A percentile compares a stretch with the other conserved stretches of the same genome.
Evolutionary conservation across 2,113 vertebrate genomes (phyloP).

Genomic region (Parus major): DNA sequence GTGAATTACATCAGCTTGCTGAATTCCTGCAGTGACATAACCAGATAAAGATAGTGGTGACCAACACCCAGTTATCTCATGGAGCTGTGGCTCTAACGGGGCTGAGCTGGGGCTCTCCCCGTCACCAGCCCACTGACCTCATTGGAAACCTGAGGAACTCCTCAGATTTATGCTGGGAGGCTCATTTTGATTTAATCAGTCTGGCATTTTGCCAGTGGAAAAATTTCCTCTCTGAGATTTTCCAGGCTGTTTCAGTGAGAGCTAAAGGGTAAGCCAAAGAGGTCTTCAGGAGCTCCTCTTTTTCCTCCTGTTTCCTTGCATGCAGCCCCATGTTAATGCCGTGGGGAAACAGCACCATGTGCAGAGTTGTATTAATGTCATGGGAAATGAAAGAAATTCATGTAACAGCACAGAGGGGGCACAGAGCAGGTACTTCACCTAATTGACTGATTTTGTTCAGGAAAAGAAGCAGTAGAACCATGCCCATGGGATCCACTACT

Average conservation of each 20-base stretch:
- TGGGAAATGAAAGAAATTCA: not conserved
- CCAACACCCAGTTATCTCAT: not conserved
- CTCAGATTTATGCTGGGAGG: not conserved
- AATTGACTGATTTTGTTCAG: not conserved
- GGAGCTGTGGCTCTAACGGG: not conserved
- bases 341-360: accelerated
- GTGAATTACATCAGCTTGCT: not conserved
- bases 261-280: not conserved
- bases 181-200: conserved; percentile 5
- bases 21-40: not conserved
- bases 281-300: not conserved
- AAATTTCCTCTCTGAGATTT: not conserved
- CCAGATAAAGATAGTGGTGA: not conserved
- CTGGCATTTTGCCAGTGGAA: not conserved
- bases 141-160: conserved; percentile 9
- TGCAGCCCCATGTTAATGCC: not conserved
- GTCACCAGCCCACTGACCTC: conserved; percentile 11
- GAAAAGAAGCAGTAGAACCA: not conserved
- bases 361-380: not conserved
- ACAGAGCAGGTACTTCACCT: not conserved
- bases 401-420: not conserved
- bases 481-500: accelerated
- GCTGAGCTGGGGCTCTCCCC: not conserved
- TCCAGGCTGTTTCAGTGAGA: not conserved
- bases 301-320: not conserved